Conservation (phyloP, 2,113 vertebrate species). For the Falco punctatus region DNA sequence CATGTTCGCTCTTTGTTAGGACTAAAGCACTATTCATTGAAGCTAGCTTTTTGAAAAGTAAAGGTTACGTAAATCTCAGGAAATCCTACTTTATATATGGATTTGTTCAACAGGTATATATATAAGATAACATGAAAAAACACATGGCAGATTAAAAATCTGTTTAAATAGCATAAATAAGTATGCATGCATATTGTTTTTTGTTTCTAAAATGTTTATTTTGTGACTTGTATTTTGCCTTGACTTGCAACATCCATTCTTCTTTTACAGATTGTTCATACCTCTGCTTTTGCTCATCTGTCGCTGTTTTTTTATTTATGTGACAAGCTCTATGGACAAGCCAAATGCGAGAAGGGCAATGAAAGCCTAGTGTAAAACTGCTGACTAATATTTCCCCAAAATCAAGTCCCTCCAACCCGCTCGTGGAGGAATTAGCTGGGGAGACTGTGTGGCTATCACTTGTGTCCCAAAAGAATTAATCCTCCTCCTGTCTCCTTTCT, state of each 20-base stretch:
- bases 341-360: rapidly evolving
- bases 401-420: rapidly evolving
- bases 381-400: not conserved
- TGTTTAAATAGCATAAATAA: not conserved
- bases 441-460: not conserved
- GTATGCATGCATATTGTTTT: not conserved
- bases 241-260: not conserved
- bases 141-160: not conserved
- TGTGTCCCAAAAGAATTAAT: not conserved
- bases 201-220: not conserved
- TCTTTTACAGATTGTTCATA: not conserved
- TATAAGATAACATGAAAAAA: not conserved
- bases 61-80: conserved; percentile 31
- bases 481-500: not conserved
- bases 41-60: not conserved
- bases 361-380: not conserved
- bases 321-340: not conserved
- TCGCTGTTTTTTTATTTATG: not conserved
- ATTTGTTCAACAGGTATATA: conserved; percentile 8
- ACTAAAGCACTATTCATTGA: not conserved
- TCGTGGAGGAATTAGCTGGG: not conserved
- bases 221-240: not conserved
- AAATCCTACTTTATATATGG: conserved; percentile 37
- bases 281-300: not conserved
- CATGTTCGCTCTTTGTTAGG: not conserved